phyloP scores from a whole-genome alignment of 1,140 invertebrate species.

The Brachionus rubens region DNA sequence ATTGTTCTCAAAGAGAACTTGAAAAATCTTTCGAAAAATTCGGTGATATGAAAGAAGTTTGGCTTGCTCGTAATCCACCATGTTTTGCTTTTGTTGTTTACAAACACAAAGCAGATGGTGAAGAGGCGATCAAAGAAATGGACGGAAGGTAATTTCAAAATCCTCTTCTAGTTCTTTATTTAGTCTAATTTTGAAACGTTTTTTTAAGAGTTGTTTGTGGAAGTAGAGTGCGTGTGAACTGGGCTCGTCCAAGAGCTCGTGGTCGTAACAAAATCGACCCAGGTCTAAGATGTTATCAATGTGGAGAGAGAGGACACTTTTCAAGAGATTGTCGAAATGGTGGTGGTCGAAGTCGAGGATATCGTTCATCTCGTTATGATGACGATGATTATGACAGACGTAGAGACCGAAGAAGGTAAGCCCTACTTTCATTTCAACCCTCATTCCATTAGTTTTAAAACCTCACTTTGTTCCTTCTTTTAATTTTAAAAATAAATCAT shows the following conservation, averaged over 20 bases:
- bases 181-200: neutral
- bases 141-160: conserved; percentile 49
- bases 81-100: conserved; percentile 60
- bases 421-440: neutral
- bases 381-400: conserved; percentile 12
- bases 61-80: conserved; percentile 58
- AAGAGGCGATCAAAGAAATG: conserved; percentile 55
- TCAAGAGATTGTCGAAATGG: conserved; percentile 26
- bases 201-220: conserved; percentile 63
- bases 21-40: conserved; percentile 55
- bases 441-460: neutral
- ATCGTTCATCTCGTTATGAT: neutral
- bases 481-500: neutral
- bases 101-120: conserved; percentile 56
- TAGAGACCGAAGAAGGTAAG: neutral
- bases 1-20: conserved; percentile 52
- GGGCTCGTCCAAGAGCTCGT: conserved; percentile 56
- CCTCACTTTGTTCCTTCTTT: neutral
- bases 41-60: conserved; percentile 56
- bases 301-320: conserved; percentile 58
- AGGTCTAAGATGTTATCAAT: conserved; percentile 56
- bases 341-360: neutral
- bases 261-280: conserved; percentile 51
- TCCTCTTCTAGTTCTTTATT: no score
- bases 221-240: conserved; percentile 52